Percentiles rank a stretch among this genome's conserved stretches.
Evolutionary conservation across 2,797 vertebrate species (phyloP).

Genomic region (Todus mexicanus): DNA sequence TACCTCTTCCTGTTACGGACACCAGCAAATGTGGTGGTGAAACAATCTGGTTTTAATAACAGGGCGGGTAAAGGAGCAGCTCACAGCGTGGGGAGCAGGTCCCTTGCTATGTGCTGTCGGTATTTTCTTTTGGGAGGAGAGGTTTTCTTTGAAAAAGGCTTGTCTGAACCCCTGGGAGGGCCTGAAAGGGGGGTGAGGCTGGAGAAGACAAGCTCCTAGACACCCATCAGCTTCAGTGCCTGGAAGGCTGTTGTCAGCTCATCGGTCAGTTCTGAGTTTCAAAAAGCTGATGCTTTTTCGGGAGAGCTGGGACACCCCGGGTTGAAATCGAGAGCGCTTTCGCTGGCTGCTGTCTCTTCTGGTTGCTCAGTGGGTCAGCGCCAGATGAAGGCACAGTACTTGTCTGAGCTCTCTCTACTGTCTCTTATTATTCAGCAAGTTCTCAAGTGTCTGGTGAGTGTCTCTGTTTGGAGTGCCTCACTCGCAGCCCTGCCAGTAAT

Average conservation of each 20-base stretch:
- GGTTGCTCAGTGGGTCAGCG: conserved; percentile 2
- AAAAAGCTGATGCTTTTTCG: conserved; percentile 44
- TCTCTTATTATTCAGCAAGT: conserved; percentile 39
- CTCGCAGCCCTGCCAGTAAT: neutral
- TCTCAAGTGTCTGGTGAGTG: neutral
- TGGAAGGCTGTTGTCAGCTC: neutral
- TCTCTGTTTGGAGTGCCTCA: neutral
- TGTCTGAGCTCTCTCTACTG: neutral
- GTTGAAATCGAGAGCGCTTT: conserved; percentile 33
- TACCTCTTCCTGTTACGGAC: neutral
- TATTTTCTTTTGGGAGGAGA: neutral
- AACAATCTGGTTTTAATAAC: neutral
- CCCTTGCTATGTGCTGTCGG: neutral
- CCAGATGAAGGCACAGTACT: neutral
- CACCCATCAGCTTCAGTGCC: conserved; percentile 18
- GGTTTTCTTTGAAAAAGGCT: neutral
- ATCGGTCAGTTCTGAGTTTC: conserved; percentile 41
- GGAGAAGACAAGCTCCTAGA: neutral
- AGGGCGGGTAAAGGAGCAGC: neutral
- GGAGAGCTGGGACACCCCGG: conserved; percentile 14
- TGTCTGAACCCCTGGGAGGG: neutral
- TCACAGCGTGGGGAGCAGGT: neutral
- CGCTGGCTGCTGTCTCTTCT: conserved; percentile 14
- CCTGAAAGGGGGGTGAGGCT: neutral
- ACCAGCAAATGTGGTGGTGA: neutral